These are phyloP conservation scores for Sinella curviseta DNA, from an alignment of 1,140 invertebrate genomes.

Conservation along the genomic window DNA sequence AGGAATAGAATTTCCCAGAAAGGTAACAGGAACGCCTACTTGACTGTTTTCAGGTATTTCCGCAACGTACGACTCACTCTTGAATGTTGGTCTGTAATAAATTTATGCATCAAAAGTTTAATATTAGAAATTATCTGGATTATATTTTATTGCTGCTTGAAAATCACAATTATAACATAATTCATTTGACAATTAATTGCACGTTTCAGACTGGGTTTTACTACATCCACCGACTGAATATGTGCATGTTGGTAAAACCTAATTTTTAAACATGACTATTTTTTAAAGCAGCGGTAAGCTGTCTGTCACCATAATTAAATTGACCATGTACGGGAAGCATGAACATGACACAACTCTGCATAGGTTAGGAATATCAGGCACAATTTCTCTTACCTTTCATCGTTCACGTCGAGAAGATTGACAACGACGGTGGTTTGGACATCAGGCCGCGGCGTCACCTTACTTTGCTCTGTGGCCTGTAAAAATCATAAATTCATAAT, in stretches of 20 bases:
- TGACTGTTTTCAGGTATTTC: constrained; percentile 91
- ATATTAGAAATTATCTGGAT: neutral
- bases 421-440: constrained; percentile 87
- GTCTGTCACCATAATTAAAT: constrained; percentile 18
- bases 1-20: constrained; percentile 70
- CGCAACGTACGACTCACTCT: constrained; percentile 73
- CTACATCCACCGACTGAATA: neutral
- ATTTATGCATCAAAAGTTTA: no score
- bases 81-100: constrained; percentile 70
- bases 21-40: constrained; percentile 72
- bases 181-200: neutral
- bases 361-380: no score
- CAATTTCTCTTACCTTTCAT: constrained; percentile 61
- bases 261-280: neutral
- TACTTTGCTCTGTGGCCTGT: constrained; percentile 69
- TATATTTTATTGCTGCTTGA: no score
- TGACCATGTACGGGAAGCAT: constrained; percentile 10
- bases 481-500: constrained; percentile 45
- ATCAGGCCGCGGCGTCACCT: constrained; percentile 67
- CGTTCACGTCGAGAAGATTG: constrained; percentile 91
- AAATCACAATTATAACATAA: neutral
- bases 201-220: neutral
- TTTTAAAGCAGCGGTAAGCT: neutral
- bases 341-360: no score
- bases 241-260: no score